A percentile compares a stretch with the other conserved stretches of the same genome.
Evolutionary conservation across 2,797 vertebrate genomes (phyloP).

Genomic region (Hirundo rustica): DNA sequence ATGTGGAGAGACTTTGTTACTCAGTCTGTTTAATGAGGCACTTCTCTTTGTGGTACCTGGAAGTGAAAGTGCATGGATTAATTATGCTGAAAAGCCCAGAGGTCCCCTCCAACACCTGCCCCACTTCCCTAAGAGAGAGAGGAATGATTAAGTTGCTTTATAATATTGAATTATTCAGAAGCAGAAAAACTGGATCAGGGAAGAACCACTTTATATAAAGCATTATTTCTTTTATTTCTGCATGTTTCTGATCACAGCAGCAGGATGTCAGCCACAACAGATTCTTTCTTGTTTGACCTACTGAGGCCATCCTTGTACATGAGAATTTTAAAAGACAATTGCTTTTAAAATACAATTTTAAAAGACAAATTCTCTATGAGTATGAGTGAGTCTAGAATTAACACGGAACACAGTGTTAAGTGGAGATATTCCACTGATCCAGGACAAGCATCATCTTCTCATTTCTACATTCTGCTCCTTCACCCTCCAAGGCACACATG

Average conservation of each 20-base stretch:
- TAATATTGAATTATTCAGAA: neutral
- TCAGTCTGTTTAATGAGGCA: constrained; percentile 89
- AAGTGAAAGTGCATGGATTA: constrained; percentile 72
- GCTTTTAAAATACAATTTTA: neutral
- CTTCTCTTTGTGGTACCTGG: constrained; percentile 86
- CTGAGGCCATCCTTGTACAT: neutral
- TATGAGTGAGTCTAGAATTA: neutral
- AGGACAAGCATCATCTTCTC: neutral
- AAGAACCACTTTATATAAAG: neutral
- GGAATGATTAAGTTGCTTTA: neutral
- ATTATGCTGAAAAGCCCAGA: neutral
- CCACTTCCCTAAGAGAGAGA: neutral
- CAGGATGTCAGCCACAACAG: neutral
- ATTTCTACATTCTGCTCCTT: neutral
- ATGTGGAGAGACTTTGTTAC: constrained; percentile 83
- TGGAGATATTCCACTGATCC: constrained; percentile 21
- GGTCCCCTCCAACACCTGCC: constrained; percentile 15
- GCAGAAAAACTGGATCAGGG: constrained; percentile 22
- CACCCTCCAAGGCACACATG: neutral
- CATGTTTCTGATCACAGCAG: neutral
- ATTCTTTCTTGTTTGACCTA: neutral
- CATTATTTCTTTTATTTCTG: neutral
- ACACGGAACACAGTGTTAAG: neutral
- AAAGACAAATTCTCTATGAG: neutral
- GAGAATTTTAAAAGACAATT: no score